Conservation (phyloP, 1,140 invertebrate species). For the Musca vetustissima region DNA sequence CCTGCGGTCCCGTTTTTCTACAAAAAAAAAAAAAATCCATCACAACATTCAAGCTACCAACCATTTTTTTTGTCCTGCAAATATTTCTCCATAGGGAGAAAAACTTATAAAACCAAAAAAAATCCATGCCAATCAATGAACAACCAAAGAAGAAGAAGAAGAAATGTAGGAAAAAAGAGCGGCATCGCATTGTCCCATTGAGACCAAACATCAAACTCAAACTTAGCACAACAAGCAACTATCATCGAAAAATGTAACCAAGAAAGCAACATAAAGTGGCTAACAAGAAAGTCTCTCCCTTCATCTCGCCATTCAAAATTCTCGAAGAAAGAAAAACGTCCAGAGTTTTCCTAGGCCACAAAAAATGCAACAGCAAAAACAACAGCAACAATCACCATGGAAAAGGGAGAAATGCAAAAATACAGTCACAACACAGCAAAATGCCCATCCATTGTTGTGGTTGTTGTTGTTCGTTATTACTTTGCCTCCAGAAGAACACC, state of each 20-base stretch:
- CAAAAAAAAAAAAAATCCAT: too few relatives aligned
- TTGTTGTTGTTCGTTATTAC: too few relatives aligned
- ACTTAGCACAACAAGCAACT: constrained; percentile 4
- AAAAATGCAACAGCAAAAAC: constrained; percentile 6
- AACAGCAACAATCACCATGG: not conserved
- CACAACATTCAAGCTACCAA: too few relatives aligned
- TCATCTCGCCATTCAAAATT: too few relatives aligned
- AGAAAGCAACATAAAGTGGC: constrained; percentile 15
- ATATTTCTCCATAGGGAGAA: not conserved
- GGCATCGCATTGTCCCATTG: not conserved
- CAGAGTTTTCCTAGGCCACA: not conserved
- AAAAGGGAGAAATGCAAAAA: constrained; percentile 22
- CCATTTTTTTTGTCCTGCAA: too few relatives aligned
- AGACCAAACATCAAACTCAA: constrained; percentile 7
- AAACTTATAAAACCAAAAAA: not conserved
- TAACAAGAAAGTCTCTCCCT: not conserved
- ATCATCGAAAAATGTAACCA: not conserved
- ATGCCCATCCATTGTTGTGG: not conserved
- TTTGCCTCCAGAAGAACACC: too few relatives aligned
- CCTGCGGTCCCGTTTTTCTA: too few relatives aligned
- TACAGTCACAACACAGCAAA: not conserved
- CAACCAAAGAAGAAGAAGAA: too few relatives aligned
- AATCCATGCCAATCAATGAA: not conserved
- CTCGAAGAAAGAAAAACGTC: too few relatives aligned
- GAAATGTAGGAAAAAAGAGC: not conserved